phyloP scores from a whole-genome alignment of 2,113 vertebrate genomes.

The Genyomyrus donnyi region DNA sequence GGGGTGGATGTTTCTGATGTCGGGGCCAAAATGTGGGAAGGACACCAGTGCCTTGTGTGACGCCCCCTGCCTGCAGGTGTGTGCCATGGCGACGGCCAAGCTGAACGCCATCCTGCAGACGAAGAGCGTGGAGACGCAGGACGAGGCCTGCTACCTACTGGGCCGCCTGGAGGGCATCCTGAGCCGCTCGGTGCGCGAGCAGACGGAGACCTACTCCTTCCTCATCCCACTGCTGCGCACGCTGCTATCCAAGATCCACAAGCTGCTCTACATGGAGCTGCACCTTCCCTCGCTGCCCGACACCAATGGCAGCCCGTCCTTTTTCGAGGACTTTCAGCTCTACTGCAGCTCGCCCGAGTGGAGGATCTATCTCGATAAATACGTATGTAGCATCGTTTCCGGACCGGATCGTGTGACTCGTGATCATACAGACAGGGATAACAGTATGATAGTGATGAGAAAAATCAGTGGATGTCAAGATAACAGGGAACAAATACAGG shows the following conservation, averaged over 20 bases:
- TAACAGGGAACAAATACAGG: neutral
- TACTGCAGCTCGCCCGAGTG: conserved; percentile 88
- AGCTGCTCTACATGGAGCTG: conserved; percentile 90
- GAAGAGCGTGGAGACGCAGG: conserved; percentile 82
- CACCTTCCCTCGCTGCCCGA: conserved; percentile 89
- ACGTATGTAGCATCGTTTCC: conserved; percentile 60
- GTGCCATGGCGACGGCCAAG: conserved; percentile 89
- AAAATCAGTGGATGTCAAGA: neutral
- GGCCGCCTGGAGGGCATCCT: conserved; percentile 85
- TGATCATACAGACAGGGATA: neutral
- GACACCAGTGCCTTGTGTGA: neutral
- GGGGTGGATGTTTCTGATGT: neutral
- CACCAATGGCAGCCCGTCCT: conserved; percentile 84
- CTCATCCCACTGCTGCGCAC: conserved; percentile 88
- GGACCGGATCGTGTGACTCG: neutral
- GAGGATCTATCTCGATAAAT: conserved; percentile 95
- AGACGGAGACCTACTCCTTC: conserved; percentile 82
- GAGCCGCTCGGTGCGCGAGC: conserved; percentile 72
- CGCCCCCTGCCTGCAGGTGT: conserved; percentile 60
- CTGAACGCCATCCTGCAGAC: conserved; percentile 92
- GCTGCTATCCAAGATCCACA: conserved; percentile 84
- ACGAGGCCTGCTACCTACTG: conserved; percentile 88
- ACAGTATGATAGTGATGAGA: neutral
- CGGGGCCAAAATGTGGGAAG: neutral
- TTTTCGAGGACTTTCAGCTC: conserved; percentile 94